Evolutionary conservation across 2,888 invertebrate species (phyloP).

Genomic region (Drosophila birchii): DNA sequence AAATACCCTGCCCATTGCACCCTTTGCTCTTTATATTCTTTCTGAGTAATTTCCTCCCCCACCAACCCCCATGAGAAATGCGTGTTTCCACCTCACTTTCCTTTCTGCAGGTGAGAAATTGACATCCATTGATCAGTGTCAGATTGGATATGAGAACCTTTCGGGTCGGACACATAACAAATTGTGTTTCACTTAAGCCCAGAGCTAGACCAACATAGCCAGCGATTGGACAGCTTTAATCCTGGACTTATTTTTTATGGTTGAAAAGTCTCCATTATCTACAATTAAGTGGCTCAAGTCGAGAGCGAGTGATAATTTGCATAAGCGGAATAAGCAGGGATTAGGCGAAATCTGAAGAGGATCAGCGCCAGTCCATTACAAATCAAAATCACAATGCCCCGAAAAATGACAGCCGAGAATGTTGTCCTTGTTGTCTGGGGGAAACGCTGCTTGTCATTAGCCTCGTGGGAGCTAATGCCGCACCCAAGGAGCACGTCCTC

Average conservation of each 20-base stretch:
- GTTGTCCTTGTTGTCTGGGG: conserved; percentile 26
- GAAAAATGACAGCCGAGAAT: conserved; percentile 21
- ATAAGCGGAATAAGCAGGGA: conserved; percentile 30
- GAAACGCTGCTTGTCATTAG: conserved; percentile 35
- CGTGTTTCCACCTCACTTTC: conserved; percentile 7
- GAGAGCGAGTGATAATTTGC: conserved; percentile 19
- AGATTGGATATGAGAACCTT: conserved; percentile 62
- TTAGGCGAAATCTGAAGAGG: conserved; percentile 31
- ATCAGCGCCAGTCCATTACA: conserved; percentile 37
- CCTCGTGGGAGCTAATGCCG: conserved; percentile 28
- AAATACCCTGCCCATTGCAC: not conserved
- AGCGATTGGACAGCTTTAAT: conserved; percentile 16
- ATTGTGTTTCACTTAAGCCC: conserved; percentile 49
- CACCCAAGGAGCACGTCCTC: conserved; percentile 23
- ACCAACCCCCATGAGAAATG: conserved; percentile 16
- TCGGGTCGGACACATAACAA: conserved; percentile 42
- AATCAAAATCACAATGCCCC: conserved; percentile 34
- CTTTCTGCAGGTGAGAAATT: conserved; percentile 52
- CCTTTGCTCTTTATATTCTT: not conserved
- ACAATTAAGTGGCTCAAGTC: conserved; percentile 34
- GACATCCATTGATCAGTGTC: conserved; percentile 67
- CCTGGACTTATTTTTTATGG: not conserved
- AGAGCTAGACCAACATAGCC: conserved; percentile 17
- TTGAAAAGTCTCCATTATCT: conserved; percentile 18
- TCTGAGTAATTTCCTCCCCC: conserved; percentile 1